phyloP scores from a whole-genome alignment of 2,797 vertebrate genomes.

The Staurois parvus region DNA sequence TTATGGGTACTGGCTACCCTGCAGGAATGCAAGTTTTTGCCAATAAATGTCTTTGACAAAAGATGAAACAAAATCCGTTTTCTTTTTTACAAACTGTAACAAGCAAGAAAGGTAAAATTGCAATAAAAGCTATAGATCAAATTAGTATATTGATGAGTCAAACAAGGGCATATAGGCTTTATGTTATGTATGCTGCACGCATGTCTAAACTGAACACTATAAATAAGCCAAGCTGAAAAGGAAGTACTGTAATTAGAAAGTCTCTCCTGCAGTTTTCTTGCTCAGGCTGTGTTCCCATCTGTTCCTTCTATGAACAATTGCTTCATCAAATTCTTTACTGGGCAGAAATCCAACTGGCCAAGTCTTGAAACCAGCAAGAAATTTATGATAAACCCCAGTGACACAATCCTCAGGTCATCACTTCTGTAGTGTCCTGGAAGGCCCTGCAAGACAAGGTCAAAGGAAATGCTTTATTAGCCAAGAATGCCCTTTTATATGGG shows the following conservation, averaged over 20 bases:
- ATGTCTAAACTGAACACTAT: conserved; percentile 42
- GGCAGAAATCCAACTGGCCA: conserved; percentile 58
- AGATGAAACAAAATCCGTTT: background rate
- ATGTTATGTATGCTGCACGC: conserved; percentile 30
- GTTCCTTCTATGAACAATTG: conserved; percentile 59
- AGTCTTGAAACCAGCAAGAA: conserved; percentile 57
- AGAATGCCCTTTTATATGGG: conserved; percentile 56
- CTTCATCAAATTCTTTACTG: conserved; percentile 63
- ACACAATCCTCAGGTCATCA: conserved; percentile 59
- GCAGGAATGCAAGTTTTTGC: background rate
- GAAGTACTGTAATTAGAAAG: conserved; percentile 61
- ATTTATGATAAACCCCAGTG: conserved; percentile 60
- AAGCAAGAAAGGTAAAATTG: background rate
- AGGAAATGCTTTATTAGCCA: conserved; percentile 60
- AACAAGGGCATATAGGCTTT: conserved; percentile 15
- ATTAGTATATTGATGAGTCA: background rate
- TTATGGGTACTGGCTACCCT: background rate
- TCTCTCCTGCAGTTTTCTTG: conserved; percentile 56
- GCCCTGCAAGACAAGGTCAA: conserved; percentile 61
- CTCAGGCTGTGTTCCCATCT: conserved; percentile 58
- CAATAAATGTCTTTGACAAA: background rate
- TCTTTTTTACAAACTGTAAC: background rate
- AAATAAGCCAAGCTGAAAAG: conserved; percentile 44
- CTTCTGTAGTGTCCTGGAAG: conserved; percentile 60
- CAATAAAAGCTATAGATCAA: background rate